These are phyloP conservation scores for Stenotaenia linearis DNA, from an alignment of 2,888 invertebrate genomes.

Conservation along the genomic window DNA sequence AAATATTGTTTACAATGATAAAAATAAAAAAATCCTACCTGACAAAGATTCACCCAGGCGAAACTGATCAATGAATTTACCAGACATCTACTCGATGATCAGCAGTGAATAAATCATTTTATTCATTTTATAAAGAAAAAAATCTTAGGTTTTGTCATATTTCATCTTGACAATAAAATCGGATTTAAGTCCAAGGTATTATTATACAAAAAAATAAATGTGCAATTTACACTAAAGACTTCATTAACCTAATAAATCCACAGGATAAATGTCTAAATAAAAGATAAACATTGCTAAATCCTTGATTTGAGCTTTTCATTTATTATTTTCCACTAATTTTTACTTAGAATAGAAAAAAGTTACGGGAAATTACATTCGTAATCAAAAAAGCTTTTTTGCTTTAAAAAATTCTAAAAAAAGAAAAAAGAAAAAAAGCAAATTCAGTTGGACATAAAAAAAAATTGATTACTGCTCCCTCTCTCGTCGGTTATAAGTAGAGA, in stretches of 20 bases:
- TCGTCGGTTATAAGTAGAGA: slow-evolving; percentile 54
- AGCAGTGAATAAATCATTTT: too few relatives aligned
- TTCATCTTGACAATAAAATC: neutral
- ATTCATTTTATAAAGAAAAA: neutral
- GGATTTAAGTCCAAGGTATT: too few relatives aligned
- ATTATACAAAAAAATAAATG: too few relatives aligned
- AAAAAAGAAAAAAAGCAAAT: neutral
- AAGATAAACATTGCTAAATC: neutral
- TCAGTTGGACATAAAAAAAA: neutral
- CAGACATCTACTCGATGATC: neutral
- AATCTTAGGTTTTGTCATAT: neutral
- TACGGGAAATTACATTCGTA: too few relatives aligned
- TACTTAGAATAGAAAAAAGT: too few relatives aligned
- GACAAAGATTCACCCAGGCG: neutral
- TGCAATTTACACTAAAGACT: too few relatives aligned
- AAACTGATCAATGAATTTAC: neutral
- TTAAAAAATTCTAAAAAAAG: neutral
- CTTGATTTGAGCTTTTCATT: neutral
- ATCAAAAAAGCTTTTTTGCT: neutral
- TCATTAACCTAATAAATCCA: too few relatives aligned
- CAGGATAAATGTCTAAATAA: too few relatives aligned
- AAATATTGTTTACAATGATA: neutral
- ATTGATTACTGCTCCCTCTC: slow-evolving; percentile 24
- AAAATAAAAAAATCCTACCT: neutral
- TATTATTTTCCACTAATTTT: too few relatives aligned